Percentiles rank a stretch among this genome's conserved stretches.
phyloP scores from a whole-genome alignment of 2,797 vertebrate genomes.

The Eurystomus glaucurus region DNA sequence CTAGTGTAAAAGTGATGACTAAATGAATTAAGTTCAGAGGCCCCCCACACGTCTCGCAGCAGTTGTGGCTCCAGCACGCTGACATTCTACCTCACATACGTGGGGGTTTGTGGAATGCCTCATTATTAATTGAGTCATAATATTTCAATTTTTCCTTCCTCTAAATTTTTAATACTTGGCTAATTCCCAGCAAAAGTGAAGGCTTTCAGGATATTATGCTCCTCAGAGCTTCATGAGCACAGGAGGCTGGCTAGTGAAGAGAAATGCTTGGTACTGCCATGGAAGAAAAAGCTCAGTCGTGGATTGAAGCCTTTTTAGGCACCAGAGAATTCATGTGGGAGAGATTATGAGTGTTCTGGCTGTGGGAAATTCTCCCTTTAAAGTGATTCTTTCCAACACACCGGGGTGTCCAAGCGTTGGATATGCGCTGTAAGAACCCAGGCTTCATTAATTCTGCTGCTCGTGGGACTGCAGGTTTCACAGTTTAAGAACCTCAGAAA shows the following conservation, averaged over 20 bases:
- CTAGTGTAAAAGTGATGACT: conserved; percentile 33
- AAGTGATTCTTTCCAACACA: background rate
- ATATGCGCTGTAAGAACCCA: background rate
- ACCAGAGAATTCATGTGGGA: background rate
- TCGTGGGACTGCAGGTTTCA: background rate
- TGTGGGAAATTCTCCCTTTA: conserved; percentile 52
- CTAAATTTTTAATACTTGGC: conserved; percentile 32
- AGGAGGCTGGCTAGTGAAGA: background rate
- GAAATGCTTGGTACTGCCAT: background rate
- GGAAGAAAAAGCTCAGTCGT: conserved; percentile 3
- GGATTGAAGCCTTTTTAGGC: conserved; percentile 16
- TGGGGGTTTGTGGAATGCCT: conserved; percentile 48
- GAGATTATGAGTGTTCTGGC: conserved; percentile 27
- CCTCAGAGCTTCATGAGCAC: background rate
- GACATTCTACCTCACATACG: background rate
- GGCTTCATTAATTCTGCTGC: background rate
- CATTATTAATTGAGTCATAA: conserved; percentile 47
- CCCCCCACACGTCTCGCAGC: conserved; percentile 1
- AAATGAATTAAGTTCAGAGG: conserved; percentile 55
- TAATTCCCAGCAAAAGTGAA: conserved; percentile 32
- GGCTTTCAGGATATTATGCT: background rate
- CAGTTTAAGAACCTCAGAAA: background rate
- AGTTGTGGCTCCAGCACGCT: background rate
- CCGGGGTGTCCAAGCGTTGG: background rate
- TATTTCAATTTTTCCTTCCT: conserved; percentile 42